Evolutionary conservation across 2,888 invertebrate genomes (phyloP).

Genomic region (Ennomos erosarius): DNA sequence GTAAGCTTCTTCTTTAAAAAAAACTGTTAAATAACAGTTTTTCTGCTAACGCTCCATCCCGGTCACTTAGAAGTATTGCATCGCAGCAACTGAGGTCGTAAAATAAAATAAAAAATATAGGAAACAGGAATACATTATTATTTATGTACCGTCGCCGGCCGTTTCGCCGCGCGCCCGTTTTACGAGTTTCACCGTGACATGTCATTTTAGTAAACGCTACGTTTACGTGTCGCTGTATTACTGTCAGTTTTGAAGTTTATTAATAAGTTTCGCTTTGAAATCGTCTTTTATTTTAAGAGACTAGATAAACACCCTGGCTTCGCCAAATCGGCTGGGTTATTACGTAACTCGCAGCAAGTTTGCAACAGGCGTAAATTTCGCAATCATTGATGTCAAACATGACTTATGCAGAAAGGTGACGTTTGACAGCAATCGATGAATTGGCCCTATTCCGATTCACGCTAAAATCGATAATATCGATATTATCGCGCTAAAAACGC

Average conservation of each 20-base stretch:
- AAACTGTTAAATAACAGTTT: slow-evolving; percentile 3
- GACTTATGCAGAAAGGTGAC: too few relatives aligned
- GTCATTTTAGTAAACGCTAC: slow-evolving; percentile 17
- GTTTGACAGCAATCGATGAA: too few relatives aligned
- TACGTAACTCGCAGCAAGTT: too few relatives aligned
- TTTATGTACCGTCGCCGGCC: slow-evolving; percentile 45
- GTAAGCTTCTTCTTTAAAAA: too few relatives aligned
- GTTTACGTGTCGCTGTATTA: slow-evolving; percentile 12
- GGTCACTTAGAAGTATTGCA: slow-evolving; percentile 51
- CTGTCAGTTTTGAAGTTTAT: slow-evolving; percentile 29
- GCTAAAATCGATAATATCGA: too few relatives aligned
- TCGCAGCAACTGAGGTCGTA: slow-evolving; percentile 27
- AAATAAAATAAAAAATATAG: slow-evolving; percentile 50
- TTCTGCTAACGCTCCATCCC: slow-evolving; percentile 38
- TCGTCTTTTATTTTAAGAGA: too few relatives aligned
- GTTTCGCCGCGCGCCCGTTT: slow-evolving; percentile 29
- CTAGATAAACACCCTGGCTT: too few relatives aligned
- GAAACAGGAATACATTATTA: slow-evolving; percentile 54
- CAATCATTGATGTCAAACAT: too few relatives aligned
- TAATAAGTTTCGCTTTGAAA: background rate
- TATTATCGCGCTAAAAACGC: too few relatives aligned
- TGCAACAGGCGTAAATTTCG: too few relatives aligned
- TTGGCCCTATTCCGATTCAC: too few relatives aligned
- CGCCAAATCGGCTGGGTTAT: too few relatives aligned
- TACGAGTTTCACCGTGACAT: slow-evolving; percentile 36